Percentiles rank a stretch among this genome's conserved stretches.
Evolutionary conservation across 2,113 vertebrate genomes (phyloP).

Genomic region (Harpagus bidentatus): DNA sequence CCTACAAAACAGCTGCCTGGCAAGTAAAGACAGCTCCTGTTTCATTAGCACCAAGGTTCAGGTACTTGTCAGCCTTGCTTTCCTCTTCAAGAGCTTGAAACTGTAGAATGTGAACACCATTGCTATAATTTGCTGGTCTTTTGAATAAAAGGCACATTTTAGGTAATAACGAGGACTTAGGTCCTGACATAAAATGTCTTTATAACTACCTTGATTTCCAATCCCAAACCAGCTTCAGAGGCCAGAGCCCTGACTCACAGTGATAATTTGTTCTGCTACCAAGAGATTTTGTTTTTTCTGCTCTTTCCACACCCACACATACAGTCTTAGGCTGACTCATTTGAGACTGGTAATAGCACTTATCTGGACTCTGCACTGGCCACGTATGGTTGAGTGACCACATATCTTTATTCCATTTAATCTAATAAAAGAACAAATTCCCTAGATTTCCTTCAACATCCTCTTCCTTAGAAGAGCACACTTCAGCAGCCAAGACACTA

Average conservation of each 20-base stretch:
- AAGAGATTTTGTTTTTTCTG: not conserved
- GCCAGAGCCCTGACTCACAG: not conserved
- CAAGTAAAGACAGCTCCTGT: not conserved
- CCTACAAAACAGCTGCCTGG: not conserved
- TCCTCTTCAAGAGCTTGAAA: not conserved
- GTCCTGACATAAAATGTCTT: not conserved
- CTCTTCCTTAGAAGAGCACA: not conserved
- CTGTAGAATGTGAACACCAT: not conserved
- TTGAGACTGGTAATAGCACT: not conserved
- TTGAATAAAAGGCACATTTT: not conserved
- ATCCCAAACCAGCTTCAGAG: not conserved
- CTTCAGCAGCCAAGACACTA: not conserved
- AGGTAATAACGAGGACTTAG: fast-evolving
- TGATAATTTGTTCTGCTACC: not conserved
- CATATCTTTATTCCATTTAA: not conserved
- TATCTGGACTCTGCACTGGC: not conserved
- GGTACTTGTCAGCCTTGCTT: not conserved
- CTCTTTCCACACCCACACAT: not conserved
- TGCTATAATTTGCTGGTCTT: fast-evolving
- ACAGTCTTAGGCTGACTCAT: not conserved
- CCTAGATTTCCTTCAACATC: not conserved
- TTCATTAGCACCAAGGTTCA: not conserved
- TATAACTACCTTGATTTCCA: not conserved
- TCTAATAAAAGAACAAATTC: not conserved
- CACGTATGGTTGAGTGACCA: not conserved